Evolutionary conservation across 2,113 vertebrate genomes (phyloP), one percentile per base, ranked within the genome.

Genomic region (Archocentrus centrarchus): DNA sequence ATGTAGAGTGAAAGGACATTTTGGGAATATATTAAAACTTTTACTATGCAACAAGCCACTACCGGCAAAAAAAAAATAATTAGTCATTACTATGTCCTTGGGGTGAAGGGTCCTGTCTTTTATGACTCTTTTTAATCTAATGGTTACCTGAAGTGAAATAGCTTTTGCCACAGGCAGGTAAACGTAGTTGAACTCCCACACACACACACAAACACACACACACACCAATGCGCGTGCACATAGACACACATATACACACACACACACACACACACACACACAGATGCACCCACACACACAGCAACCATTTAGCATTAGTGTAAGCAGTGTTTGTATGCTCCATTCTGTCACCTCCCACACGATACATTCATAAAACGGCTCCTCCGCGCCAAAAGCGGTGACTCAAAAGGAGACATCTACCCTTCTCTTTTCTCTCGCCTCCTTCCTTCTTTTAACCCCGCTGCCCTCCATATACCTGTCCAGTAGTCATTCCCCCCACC

Each of bases 341-440:
- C 85, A 88, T 92, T 92, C 92, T 92, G 91, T 93, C 89, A 90
- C 91, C 94, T 95, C 93, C 94, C 92, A 95, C 94, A 93, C 90
- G 50, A 89, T 93, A 93, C 92, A 93, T 95, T 95, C 94, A 94
- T 92, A 94, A 95, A 95, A 95, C 90, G 58, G 79, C 86, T 89
- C 85, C 87, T 89, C 84, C 81, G 62, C 84, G 78, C 88, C 87
- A 83, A 91, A 89, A 85, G 68, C 84, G 89, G 87, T 83, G 84
- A 88, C 83, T 93, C 87, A 91, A 90, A 73, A 86, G 85, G 81
- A 87, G 87, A 80, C 77, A 81, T 83, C 92, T 85, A 86, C 80
- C 81, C 57, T 80, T 86, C 76, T 82, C 68, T 70, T 70, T 87
- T 84, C 58, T 75, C 75, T 88, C 41, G 15, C 75, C 82, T 80